These are phyloP conservation scores for Drosophila sp. DNA, from an alignment of 1,140 invertebrate species.

Conservation along the genomic window DNA sequence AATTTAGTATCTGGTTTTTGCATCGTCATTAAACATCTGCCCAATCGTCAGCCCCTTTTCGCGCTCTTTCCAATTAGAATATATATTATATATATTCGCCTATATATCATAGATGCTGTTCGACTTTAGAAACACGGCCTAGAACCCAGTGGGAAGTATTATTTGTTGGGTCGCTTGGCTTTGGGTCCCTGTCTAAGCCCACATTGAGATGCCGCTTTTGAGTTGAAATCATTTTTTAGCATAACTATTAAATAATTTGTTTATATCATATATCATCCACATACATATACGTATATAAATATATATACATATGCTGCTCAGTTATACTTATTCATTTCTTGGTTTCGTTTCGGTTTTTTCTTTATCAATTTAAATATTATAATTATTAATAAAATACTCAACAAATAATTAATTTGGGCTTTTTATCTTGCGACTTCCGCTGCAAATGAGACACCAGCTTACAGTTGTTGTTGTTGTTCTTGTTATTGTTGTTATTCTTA, in stretches of 20 bases:
- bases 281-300: constrained; percentile 31
- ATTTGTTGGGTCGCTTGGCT: constrained; percentile 21
- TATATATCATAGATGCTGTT: constrained; percentile 36
- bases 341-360: constrained; percentile 13
- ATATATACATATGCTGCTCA: constrained; percentile 47
- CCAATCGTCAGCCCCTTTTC: constrained; percentile 14
- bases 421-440: constrained; percentile 34
- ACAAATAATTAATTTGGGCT: constrained; percentile 73
- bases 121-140: constrained; percentile 30
- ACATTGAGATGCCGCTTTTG: background rate
- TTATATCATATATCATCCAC: constrained; percentile 46
- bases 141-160: constrained; percentile 34
- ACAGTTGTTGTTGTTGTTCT: constrained; percentile 4
- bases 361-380: constrained; percentile 63
- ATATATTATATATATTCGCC: constrained; percentile 18
- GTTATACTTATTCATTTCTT: constrained; percentile 29
- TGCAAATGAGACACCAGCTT: constrained; percentile 38
- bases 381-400: constrained; percentile 80
- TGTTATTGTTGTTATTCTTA: constrained; percentile 8
- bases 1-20: constrained; percentile 49
- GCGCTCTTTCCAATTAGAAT: constrained; percentile 7
- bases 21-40: constrained; percentile 15
- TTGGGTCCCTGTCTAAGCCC: constrained; percentile 27
- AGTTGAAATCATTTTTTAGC: constrained; percentile 70
- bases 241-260: constrained; percentile 74